These are phyloP conservation scores for Hephaestus fuliginosus DNA, from an alignment of 2,797 vertebrate genomes.

Conservation along the genomic window DNA sequence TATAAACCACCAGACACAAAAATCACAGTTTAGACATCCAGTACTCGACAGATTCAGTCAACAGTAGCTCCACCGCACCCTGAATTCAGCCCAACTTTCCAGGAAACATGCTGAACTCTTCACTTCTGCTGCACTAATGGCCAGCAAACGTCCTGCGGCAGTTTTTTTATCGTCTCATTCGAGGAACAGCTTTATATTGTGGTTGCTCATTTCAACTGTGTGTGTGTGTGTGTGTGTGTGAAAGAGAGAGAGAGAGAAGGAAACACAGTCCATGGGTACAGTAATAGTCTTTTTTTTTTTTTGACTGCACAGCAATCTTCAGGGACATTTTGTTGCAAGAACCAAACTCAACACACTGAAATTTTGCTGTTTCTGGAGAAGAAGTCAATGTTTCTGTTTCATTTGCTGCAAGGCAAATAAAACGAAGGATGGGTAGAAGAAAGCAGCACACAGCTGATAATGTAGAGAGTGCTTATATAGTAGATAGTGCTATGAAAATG, in stretches of 20 bases:
- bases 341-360: neutral
- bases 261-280: neutral
- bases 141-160: slow-evolving; percentile 25
- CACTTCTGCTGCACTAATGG: slow-evolving; percentile 11
- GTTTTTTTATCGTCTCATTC: slow-evolving; percentile 23
- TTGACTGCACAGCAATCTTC: slow-evolving; percentile 6
- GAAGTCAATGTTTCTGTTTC: neutral
- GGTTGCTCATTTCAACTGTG: slow-evolving; percentile 6
- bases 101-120: neutral
- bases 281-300: neutral
- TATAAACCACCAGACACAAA: neutral
- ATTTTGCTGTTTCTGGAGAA: neutral
- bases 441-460: neutral
- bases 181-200: slow-evolving; percentile 8
- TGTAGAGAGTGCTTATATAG: neutral
- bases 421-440: neutral
- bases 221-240: neutral
- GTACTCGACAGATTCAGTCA: neutral
- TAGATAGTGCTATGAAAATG: neutral
- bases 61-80: neutral
- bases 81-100: neutral
- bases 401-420: neutral
- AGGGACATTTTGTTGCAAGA: slow-evolving; percentile 6
- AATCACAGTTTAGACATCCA: neutral
- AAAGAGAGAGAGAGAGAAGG: neutral